A percentile compares a stretch with the other conserved stretches of the same genome.
Conservation (phyloP, 2,113 vertebrate species). For the Ameiurus melas region DNA sequence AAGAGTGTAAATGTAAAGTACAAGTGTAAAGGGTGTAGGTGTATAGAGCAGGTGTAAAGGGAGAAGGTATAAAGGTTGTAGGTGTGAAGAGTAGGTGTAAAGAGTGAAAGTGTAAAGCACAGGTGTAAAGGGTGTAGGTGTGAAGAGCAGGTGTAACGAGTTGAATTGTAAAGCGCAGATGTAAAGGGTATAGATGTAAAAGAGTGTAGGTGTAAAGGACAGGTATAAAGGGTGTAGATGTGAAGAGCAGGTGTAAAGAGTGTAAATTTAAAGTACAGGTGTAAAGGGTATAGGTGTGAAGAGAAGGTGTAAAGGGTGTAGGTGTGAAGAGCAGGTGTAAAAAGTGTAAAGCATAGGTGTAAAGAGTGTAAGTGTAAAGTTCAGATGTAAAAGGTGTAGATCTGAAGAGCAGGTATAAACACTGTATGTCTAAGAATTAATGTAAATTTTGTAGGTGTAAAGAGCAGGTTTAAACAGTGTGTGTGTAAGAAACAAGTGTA, state of each 20-base stretch:
- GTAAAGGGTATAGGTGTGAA: no score
- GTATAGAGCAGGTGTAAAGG: not conserved
- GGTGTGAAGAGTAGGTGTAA: not conserved
- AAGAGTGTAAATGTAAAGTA: not conserved
- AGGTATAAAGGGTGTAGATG: not conserved
- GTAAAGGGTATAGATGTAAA: not conserved
- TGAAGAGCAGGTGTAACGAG: no score
- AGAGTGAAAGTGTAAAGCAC: not conserved
- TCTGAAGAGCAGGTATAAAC: no score
- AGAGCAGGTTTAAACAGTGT: not conserved
- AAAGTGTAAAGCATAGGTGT: constrained; percentile 18
- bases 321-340: not conserved
- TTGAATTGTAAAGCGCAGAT: not conserved
- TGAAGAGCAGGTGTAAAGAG: not conserved
- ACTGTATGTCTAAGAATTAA: no score
- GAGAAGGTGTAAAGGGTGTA: not conserved
- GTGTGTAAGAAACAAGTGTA: not conserved
- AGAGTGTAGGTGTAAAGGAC: not conserved
- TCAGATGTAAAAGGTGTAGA: no score
- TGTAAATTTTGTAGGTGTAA: not conserved
- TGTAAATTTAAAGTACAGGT: no score
- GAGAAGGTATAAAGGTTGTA: not conserved
- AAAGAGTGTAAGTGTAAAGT: not conserved
- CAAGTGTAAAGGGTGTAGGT: not conserved
- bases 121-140: not conserved